These are phyloP conservation scores for Itoplectis maculator DNA, from an alignment of 2,888 invertebrate genomes.

Conservation along the genomic window DNA sequence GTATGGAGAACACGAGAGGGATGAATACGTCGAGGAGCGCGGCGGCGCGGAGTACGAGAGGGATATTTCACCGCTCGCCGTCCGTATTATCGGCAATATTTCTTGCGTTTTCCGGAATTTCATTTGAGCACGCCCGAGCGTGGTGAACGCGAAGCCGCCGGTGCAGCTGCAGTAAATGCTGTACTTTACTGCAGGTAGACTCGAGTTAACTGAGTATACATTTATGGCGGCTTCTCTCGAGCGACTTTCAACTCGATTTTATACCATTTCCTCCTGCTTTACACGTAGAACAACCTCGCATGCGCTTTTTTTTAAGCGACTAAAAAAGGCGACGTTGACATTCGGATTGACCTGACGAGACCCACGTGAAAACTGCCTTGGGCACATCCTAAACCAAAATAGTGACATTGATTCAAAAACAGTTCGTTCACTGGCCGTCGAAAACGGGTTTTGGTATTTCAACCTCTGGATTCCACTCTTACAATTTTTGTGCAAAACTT, in stretches of 20 bases:
- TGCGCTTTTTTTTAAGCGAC: not conserved
- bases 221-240: not conserved
- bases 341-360: constrained; percentile 1
- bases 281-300: constrained; percentile 7
- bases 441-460: no score
- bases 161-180: not conserved
- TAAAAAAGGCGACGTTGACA: not conserved
- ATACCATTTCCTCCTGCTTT: not conserved
- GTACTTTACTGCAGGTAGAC: not conserved
- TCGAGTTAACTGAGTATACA: constrained; percentile 35
- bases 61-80: constrained; percentile 39
- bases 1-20: constrained; percentile 35
- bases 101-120: constrained; percentile 62
- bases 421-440: no score
- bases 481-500: no score
- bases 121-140: constrained; percentile 32
- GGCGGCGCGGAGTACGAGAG: constrained; percentile 1
- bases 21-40: constrained; percentile 20
- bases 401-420: no score
- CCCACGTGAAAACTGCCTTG: not conserved
- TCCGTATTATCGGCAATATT: constrained; percentile 60
- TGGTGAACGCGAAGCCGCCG: constrained; percentile 15
- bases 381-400: no score
- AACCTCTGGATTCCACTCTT: no score
- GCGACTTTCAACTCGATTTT: constrained; percentile 20